phyloP scores from a whole-genome alignment of 2,888 invertebrate species.

The Actias luna region DNA sequence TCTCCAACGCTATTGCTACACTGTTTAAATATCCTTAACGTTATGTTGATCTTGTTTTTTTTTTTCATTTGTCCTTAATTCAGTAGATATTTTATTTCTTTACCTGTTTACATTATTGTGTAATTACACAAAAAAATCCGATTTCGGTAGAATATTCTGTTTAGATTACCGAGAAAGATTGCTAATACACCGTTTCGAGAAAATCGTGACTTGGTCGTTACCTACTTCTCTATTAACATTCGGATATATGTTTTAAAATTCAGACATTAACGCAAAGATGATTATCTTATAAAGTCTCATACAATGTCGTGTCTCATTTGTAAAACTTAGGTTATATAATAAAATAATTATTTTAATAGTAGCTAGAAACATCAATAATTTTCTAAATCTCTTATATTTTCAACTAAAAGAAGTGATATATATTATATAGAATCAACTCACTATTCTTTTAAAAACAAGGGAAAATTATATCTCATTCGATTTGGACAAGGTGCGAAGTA shows the following conservation, averaged over 20 bases:
- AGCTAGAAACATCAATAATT: too few relatives aligned
- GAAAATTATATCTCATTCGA: too few relatives aligned
- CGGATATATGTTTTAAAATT: slow-evolving; percentile 1
- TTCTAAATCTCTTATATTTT: too few relatives aligned
- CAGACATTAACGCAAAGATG: background rate
- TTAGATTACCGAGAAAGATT: slow-evolving; percentile 9
- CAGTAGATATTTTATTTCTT: background rate
- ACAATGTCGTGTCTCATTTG: background rate
- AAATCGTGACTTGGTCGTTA: slow-evolving; percentile 17
- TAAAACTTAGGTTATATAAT: background rate
- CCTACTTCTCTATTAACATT: slow-evolving; percentile 9
- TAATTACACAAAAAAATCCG: background rate
- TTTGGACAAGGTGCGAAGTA: too few relatives aligned
- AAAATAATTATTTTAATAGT: too few relatives aligned
- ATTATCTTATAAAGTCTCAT: background rate
- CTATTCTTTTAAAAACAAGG: too few relatives aligned
- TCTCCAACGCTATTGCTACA: background rate
- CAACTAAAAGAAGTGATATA: too few relatives aligned
- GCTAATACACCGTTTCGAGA: slow-evolving; percentile 12
- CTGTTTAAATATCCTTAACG: background rate
- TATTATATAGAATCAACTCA: too few relatives aligned
- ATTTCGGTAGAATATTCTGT: background rate
- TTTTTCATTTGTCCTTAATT: background rate
- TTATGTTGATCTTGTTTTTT: background rate
- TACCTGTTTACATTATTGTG: background rate